Conservation (phyloP, 2,888 invertebrate species). For the Calameuta pallipes region DNA sequence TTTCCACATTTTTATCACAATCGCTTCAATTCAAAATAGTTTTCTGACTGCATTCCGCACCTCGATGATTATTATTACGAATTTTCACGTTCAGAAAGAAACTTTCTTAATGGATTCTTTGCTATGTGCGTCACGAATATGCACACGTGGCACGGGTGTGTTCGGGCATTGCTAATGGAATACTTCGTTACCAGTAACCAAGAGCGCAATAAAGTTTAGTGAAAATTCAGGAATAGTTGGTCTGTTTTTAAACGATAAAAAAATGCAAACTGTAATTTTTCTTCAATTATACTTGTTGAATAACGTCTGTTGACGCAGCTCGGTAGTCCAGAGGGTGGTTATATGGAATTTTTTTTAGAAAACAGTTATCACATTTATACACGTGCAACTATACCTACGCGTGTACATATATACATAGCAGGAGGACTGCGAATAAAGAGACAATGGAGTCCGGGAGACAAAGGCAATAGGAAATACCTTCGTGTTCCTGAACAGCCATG, state of each 20-base stretch:
- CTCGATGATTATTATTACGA: neutral
- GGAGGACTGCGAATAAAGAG: constrained; percentile 9
- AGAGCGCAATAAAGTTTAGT: neutral
- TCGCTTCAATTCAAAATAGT: neutral
- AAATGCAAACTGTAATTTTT: neutral
- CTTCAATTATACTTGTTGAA: neutral
- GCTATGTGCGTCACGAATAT: neutral
- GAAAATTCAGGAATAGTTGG: neutral
- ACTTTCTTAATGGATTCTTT: neutral
- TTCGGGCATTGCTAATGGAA: neutral
- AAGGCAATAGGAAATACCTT: constrained; percentile 29
- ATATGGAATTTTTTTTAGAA: neutral
- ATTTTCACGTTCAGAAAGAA: neutral
- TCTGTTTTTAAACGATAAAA: neutral
- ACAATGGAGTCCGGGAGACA: constrained; percentile 24
- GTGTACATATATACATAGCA: neutral
- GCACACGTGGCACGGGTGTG: neutral
- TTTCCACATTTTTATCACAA: neutral
- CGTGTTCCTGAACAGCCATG: constrained; percentile 17
- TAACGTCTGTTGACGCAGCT: neutral
- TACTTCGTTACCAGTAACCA: neutral
- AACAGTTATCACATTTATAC: neutral
- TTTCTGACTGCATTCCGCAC: neutral
- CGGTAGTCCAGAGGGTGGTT: neutral
- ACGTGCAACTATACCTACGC: neutral